Conservation (phyloP, 2,888 invertebrate species). For the Caenorhabditis becei region DNA sequence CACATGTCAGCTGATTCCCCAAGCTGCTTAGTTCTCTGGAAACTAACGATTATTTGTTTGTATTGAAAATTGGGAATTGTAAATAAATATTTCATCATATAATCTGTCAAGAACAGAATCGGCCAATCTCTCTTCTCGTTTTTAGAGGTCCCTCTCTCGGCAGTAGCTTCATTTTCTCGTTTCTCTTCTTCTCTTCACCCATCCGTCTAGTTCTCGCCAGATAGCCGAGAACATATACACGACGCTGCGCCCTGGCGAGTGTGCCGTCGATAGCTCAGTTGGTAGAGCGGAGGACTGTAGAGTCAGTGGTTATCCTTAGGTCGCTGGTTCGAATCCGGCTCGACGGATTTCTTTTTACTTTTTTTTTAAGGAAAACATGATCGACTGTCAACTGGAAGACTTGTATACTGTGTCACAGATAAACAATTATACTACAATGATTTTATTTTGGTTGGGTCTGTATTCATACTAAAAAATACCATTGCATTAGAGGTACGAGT, state of each 20-base stretch:
- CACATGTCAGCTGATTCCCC: slow-evolving; percentile 38
- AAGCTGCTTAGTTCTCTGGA: slow-evolving; percentile 9
- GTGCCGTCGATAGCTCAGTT: slow-evolving; percentile 72
- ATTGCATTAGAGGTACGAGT: no score
- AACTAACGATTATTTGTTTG: background rate
- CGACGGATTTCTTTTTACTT: slow-evolving; percentile 63
- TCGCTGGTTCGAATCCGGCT: slow-evolving; percentile 76
- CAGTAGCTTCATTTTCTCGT: background rate
- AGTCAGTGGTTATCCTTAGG: slow-evolving; percentile 71
- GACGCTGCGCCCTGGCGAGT: background rate
- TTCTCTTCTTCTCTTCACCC: background rate
- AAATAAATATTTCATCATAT: background rate
- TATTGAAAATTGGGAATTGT: background rate
- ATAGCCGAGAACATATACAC: background rate
- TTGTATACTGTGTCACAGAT: no score
- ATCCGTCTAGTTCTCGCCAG: background rate
- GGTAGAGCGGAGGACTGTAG: slow-evolving; percentile 75
- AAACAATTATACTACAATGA: no score
- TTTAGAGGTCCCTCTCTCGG: no score
- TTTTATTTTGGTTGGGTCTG: no score
- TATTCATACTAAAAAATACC: no score
- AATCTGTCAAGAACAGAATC: no score
- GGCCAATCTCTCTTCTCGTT: no score
- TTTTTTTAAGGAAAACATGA: no score
- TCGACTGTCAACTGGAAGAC: no score